These are phyloP conservation scores for Pica pica DNA, from an alignment of 2,113 vertebrate species.

Conservation along the genomic window DNA sequence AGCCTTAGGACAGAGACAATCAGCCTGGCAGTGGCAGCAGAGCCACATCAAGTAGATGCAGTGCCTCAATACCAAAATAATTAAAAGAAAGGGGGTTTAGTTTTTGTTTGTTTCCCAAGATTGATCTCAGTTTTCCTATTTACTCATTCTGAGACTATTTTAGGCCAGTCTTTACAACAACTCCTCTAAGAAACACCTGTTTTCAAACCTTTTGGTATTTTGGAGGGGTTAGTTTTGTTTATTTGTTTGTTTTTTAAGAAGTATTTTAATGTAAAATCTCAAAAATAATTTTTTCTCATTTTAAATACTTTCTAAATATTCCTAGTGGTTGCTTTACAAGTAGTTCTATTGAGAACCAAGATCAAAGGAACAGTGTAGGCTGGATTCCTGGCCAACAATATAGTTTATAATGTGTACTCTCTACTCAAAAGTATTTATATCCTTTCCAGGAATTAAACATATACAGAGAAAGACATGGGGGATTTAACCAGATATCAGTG, in stretches of 20 bases:
- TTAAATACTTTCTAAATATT: neutral
- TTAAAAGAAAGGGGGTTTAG: neutral
- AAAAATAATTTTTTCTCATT: neutral
- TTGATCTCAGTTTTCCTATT: neutral
- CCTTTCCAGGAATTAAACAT: neutral
- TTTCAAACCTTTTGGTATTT: neutral
- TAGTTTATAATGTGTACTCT: neutral
- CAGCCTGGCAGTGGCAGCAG: neutral
- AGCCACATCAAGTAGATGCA: neutral
- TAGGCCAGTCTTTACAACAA: neutral
- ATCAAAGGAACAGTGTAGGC: neutral
- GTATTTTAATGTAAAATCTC: neutral
- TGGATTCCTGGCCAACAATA: neutral
- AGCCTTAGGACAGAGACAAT: neutral
- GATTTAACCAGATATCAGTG: neutral
- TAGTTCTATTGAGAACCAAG: neutral
- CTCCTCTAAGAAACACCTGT: neutral
- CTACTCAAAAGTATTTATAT: neutral
- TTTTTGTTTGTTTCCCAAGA: neutral
- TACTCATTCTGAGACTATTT: neutral
- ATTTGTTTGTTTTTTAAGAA: neutral
- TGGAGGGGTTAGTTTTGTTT: accelerated
- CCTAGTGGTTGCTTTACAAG: neutral
- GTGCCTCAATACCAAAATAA: neutral
- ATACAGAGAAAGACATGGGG: accelerated